phyloP scores from a whole-genome alignment of 2,888 invertebrate genomes.

The Heliconius sara region DNA sequence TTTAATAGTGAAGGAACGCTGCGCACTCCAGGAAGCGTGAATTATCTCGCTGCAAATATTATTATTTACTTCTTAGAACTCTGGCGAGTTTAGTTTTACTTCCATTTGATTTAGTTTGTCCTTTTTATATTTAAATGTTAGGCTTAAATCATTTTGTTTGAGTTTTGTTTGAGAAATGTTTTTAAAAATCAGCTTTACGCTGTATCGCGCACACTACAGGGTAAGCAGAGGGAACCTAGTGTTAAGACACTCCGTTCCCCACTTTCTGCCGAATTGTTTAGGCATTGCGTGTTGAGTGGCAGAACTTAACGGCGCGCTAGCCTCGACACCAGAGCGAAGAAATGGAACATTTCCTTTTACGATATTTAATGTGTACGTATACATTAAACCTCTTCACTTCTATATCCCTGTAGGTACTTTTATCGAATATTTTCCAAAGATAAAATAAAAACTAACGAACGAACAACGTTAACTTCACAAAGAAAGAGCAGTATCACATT shows the following conservation, averaged over 20 bases:
- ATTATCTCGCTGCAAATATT: slow-evolving; percentile 39
- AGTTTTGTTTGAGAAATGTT: background rate
- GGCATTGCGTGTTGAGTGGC: no score
- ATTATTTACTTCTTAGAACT: slow-evolving; percentile 36
- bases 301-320: no score
- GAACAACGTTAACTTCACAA: slow-evolving; percentile 44
- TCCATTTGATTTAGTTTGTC: slow-evolving; percentile 7
- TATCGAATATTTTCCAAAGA: background rate
- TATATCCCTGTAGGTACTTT: background rate
- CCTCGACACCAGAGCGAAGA: no score
- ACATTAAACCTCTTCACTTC: background rate
- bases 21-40: slow-evolving; percentile 31
- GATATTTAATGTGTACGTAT: background rate
- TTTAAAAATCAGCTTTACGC: background rate
- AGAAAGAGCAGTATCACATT: slow-evolving; percentile 66
- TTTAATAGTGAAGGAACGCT: slow-evolving; percentile 43
- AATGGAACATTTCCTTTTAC: background rate
- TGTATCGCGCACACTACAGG: no score
- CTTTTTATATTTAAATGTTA: background rate
- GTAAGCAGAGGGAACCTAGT: no score
- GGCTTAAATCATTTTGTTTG: background rate
- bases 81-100: slow-evolving; percentile 24
- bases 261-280: no score
- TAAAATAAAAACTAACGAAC: slow-evolving; percentile 4
- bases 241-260: no score